A percentile compares a stretch with the other conserved stretches of the same genome.
Conservation (phyloP, 2,888 invertebrate genomes). For the Unio pictorum region DNA sequence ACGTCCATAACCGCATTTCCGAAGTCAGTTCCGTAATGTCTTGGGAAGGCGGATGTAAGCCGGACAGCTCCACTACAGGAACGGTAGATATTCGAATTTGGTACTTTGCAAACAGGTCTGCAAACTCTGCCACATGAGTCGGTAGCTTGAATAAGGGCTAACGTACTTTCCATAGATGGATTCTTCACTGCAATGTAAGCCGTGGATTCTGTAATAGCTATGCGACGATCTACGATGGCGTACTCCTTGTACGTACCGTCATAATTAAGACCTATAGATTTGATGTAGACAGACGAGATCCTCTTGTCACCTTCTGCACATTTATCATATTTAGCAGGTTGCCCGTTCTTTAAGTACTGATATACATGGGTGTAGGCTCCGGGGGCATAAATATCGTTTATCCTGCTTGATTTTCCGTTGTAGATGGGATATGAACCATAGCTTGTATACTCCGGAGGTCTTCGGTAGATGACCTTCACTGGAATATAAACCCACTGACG, state of each 20-base stretch:
- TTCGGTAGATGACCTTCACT: slow-evolving; percentile 48
- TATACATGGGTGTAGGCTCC: slow-evolving; percentile 32
- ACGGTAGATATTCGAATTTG: slow-evolving; percentile 35
- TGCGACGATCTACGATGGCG: slow-evolving; percentile 55
- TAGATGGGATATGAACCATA: slow-evolving; percentile 51
- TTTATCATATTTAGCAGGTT: slow-evolving; percentile 33
- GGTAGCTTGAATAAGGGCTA: slow-evolving; percentile 48
- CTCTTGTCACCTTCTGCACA: slow-evolving; percentile 37
- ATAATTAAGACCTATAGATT: slow-evolving; percentile 56
- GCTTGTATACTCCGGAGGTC: slow-evolving; percentile 49
- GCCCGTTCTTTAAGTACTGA: slow-evolving; percentile 23
- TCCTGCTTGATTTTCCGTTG: slow-evolving; percentile 34
- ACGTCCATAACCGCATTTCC: slow-evolving; percentile 51
- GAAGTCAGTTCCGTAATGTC: slow-evolving; percentile 47
- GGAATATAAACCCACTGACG: slow-evolving; percentile 58
- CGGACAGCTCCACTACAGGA: slow-evolving; percentile 55
- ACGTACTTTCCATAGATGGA: slow-evolving; percentile 26
- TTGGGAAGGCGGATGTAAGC: slow-evolving; percentile 35
- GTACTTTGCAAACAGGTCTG: slow-evolving; percentile 54
- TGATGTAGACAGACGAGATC: slow-evolving; percentile 52
- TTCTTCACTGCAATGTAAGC: slow-evolving; percentile 53
- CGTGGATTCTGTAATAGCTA: slow-evolving; percentile 52
- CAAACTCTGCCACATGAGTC: slow-evolving; percentile 61
- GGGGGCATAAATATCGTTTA: slow-evolving; percentile 54
- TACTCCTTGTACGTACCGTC: slow-evolving; percentile 59